A percentile compares a stretch with the other conserved stretches of the same genome.
phyloP scores from a whole-genome alignment of 92 coral and sea anemone species.

The Epizoanthus scotinus region DNA sequence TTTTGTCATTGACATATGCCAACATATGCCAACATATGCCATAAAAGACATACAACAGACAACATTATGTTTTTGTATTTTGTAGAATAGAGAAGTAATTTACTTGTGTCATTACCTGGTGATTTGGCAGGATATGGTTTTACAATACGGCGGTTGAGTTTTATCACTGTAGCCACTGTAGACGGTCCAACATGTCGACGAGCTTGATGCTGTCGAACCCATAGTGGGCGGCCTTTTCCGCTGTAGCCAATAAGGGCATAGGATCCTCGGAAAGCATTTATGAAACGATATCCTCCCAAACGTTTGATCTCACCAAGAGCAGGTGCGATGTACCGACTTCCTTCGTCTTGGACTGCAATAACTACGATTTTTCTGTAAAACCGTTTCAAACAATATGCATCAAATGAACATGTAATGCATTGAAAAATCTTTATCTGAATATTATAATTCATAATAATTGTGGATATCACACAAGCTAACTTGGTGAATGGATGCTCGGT shows the following conservation, averaged over 20 bases:
- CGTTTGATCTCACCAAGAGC: conserved; percentile 27
- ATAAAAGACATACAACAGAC: too few relatives aligned
- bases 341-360: conserved; percentile 28
- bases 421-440: too few relatives aligned
- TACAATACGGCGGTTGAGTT: conserved; percentile 21
- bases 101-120: background rate
- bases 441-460: too few relatives aligned
- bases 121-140: conserved; percentile 7
- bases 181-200: conserved; percentile 8
- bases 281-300: conserved; percentile 16
- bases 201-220: conserved; percentile 19
- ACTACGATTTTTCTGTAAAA: conserved; percentile 20
- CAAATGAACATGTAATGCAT: too few relatives aligned
- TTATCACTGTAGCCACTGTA: conserved; percentile 28
- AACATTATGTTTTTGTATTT: too few relatives aligned
- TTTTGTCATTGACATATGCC: too few relatives aligned
- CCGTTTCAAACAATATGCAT: too few relatives aligned
- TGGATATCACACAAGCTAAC: too few relatives aligned
- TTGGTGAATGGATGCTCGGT: too few relatives aligned
- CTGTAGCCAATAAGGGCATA: conserved; percentile 12
- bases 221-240: conserved; percentile 26
- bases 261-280: conserved; percentile 15
- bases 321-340: background rate
- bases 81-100: too few relatives aligned
- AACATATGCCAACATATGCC: too few relatives aligned